phyloP scores from a whole-genome alignment of 2,888 invertebrate species.

The Chalcosyrphus nemorum region DNA sequence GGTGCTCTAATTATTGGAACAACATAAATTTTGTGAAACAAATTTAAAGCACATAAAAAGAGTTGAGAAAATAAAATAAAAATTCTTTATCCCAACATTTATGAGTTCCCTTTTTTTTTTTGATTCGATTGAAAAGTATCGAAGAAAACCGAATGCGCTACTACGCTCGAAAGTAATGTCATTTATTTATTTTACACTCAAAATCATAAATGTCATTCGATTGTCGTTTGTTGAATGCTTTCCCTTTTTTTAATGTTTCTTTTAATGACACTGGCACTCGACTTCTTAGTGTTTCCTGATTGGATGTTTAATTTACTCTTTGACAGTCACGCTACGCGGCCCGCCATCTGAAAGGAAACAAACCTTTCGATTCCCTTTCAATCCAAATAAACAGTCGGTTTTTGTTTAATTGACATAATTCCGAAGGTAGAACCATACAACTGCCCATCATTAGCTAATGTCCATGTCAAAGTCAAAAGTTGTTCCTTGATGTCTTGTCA shows the following conservation, averaged over 20 bases:
- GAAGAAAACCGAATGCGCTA: no score
- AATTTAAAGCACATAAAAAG: slow-evolving; percentile 14
- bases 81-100: not conserved
- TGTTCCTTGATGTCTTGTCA: slow-evolving; percentile 46
- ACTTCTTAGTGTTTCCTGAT: slow-evolving; percentile 56
- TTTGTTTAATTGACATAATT: slow-evolving; percentile 52
- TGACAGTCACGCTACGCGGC: slow-evolving; percentile 53
- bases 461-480: slow-evolving; percentile 21
- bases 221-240: slow-evolving; percentile 26
- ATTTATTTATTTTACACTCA: not conserved
- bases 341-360: not conserved
- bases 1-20: not conserved
- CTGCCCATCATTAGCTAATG: slow-evolving; percentile 23
- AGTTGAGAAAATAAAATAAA: not conserved
- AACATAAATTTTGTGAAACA: not conserved
- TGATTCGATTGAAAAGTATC: not conserved
- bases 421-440: slow-evolving; percentile 30
- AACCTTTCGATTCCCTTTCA: slow-evolving; percentile 39
- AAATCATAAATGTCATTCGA: slow-evolving; percentile 9
- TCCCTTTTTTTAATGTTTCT: slow-evolving; percentile 6
- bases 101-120: not conserved
- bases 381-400: not conserved
- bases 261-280: slow-evolving; percentile 43
- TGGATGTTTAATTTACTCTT: slow-evolving; percentile 39
- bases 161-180: not conserved